These are phyloP conservation scores for Sebastes reedi DNA, from an alignment of 2,797 vertebrate genomes.

Conservation along the genomic window DNA sequence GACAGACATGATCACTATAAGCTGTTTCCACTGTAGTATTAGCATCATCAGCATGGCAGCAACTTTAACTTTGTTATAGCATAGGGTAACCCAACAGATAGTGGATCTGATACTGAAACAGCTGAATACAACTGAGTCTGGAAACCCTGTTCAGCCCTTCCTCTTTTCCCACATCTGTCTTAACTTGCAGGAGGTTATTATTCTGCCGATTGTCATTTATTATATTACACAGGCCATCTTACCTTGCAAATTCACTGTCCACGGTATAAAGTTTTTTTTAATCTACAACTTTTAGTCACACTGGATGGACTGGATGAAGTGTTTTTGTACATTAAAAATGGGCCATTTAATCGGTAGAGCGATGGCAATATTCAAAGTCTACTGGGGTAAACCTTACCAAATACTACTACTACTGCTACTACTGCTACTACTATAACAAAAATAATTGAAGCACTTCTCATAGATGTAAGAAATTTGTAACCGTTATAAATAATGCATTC, in stretches of 20 bases:
- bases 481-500: background rate
- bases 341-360: background rate
- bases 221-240: background rate
- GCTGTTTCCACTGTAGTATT: background rate
- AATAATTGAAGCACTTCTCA: background rate
- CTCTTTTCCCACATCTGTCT: background rate
- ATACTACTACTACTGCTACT: background rate
- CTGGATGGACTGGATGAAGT: background rate
- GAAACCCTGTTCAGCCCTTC: background rate
- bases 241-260: background rate
- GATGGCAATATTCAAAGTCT: background rate
- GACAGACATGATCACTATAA: too few relatives aligned
- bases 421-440: too few relatives aligned
- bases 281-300: background rate
- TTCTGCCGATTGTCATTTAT: background rate
- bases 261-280: background rate
- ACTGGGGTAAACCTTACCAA: background rate
- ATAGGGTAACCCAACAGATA: background rate
- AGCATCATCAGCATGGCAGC: background rate
- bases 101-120: conserved; percentile 8
- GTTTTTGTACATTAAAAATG: background rate
- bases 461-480: background rate
- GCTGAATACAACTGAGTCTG: background rate
- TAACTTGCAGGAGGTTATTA: background rate
- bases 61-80: background rate